Conservation (phyloP, 2,113 vertebrate genomes). For the Anoura caudifer region DNA sequence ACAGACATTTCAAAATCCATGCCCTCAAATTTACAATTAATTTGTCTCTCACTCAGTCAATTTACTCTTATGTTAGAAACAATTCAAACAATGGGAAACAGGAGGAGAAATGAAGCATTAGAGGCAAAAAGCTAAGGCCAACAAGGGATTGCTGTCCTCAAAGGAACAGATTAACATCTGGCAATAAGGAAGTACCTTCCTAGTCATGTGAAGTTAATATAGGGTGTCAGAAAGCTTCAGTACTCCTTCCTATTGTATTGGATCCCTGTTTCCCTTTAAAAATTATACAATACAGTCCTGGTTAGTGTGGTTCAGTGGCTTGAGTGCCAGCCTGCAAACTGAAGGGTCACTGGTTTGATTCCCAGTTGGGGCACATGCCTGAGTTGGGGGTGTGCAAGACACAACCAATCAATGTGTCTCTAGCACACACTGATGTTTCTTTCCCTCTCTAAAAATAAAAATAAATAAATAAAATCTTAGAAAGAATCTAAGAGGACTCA, state of each 20-base stretch:
- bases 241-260: neutral
- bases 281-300: neutral
- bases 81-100: neutral
- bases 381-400: too few relatives aligned
- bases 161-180: neutral
- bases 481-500: too few relatives aligned
- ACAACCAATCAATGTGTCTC: too few relatives aligned
- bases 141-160: neutral
- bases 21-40: slow-evolving; percentile 1
- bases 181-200: neutral
- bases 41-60: neutral
- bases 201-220: neutral
- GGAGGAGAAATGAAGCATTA: neutral
- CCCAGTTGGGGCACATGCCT: too few relatives aligned
- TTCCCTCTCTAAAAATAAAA: too few relatives aligned
- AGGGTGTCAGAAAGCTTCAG: neutral
- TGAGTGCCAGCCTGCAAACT: too few relatives aligned
- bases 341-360: too few relatives aligned
- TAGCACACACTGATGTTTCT: too few relatives aligned
- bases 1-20: neutral
- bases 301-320: too few relatives aligned
- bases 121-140: neutral
- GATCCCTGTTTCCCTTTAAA: slow-evolving; percentile 3
- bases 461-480: too few relatives aligned
- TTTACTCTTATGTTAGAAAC: neutral